A percentile compares a stretch with the other conserved stretches of the same genome.
These are phyloP conservation scores for Anagyrus pseudococci DNA, from an alignment of 2,888 invertebrate species.

Conservation along the genomic window DNA sequence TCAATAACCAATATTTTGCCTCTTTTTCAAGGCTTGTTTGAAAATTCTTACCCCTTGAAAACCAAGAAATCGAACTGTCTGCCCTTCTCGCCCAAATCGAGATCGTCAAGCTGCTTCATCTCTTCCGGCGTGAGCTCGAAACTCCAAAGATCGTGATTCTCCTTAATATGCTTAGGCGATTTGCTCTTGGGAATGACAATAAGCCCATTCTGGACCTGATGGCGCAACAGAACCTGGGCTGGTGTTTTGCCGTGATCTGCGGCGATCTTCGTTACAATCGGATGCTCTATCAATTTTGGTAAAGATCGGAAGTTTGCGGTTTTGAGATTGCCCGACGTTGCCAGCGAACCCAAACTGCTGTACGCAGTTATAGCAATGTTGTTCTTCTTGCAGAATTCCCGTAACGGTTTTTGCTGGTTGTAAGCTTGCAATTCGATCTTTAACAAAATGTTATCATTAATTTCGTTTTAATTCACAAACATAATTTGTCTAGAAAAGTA, in stretches of 20 bases:
- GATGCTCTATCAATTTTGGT: constrained; percentile 70
- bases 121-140: constrained; percentile 69
- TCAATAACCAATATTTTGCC: neutral
- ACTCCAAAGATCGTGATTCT: constrained; percentile 74
- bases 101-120: constrained; percentile 63
- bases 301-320: constrained; percentile 18
- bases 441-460: constrained; percentile 15
- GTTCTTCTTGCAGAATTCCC: constrained; percentile 69
- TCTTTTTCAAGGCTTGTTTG: neutral
- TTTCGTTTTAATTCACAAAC: too few relatives aligned
- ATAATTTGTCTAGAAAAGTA: too few relatives aligned
- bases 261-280: constrained; percentile 67
- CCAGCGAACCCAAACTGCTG: constrained; percentile 75
- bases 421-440: constrained; percentile 78
- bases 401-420: constrained; percentile 73
- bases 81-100: constrained; percentile 70
- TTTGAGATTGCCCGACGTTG: constrained; percentile 64
- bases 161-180: constrained; percentile 71
- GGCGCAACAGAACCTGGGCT: constrained; percentile 76
- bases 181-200: constrained; percentile 81
- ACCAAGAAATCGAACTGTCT: constrained; percentile 72
- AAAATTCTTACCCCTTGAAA: constrained; percentile 55
- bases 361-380: constrained; percentile 75
- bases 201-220: constrained; percentile 71
- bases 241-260: constrained; percentile 68